These are phyloP conservation scores for Trachelipus rathkii DNA, from an alignment of 1,140 invertebrate species.

Conservation along the genomic window DNA sequence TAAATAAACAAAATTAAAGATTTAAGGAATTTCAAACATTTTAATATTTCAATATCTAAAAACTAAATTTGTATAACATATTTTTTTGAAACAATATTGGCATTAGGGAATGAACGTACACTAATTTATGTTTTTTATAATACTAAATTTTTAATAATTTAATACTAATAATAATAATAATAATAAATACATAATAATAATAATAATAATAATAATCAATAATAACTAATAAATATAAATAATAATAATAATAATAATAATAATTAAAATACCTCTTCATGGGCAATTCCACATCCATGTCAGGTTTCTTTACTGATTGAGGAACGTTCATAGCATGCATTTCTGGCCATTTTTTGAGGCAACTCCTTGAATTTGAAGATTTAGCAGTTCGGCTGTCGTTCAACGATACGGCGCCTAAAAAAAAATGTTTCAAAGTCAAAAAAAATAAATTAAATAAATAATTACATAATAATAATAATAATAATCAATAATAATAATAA, in stretches of 20 bases:
- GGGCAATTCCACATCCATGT: constrained; percentile 88
- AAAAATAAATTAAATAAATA: neutral
- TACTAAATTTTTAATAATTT: too few species aligned
- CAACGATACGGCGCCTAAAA: constrained; percentile 73
- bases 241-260: too few species aligned
- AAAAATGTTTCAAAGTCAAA: neutral
- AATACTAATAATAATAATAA: constrained; percentile 1
- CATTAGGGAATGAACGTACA: too few species aligned
- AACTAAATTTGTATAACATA: neutral
- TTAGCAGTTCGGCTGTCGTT: constrained; percentile 70
- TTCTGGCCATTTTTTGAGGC: constrained; percentile 84
- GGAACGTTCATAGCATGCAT: constrained; percentile 89
- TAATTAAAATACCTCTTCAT: constrained; percentile 60
- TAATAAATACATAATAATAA: constrained; percentile 5
- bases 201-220: constrained; percentile 12
- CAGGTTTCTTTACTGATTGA: constrained; percentile 88
- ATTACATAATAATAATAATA: too few species aligned
- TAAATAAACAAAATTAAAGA: neutral
- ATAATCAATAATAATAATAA: too few species aligned
- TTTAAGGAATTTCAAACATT: neutral
- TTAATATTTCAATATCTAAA: neutral
- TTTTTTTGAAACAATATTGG: too few species aligned
- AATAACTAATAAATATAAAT: too few species aligned
- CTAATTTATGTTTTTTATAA: too few species aligned
- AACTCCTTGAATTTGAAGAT: constrained; percentile 69